phyloP scores from a whole-genome alignment of 2,888 invertebrate genomes.

The Magallana nippona region DNA sequence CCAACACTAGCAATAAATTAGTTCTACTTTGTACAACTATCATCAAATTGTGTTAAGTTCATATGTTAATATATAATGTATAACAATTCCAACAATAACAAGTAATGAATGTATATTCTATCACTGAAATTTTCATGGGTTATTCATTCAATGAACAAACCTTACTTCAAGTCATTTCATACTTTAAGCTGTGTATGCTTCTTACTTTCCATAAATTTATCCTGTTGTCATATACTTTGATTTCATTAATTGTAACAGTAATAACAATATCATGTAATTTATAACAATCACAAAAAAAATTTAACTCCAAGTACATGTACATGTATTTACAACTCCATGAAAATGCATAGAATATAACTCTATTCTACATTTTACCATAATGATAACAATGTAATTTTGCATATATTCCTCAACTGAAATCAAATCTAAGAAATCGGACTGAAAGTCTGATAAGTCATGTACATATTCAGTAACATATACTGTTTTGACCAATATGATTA shows the following conservation, averaged over 20 bases:
- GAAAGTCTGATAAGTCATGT: neutral
- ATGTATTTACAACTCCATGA: constrained; percentile 1
- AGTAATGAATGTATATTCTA: too few relatives aligned
- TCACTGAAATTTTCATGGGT: too few relatives aligned
- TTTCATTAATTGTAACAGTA: constrained; percentile 14
- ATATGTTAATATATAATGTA: too few relatives aligned
- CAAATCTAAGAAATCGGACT: neutral
- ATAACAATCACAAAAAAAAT: constrained; percentile 13
- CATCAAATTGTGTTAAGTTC: too few relatives aligned
- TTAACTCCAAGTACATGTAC: neutral
- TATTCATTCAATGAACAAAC: too few relatives aligned
- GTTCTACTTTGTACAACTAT: neutral
- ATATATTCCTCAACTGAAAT: neutral
- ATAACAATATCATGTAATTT: neutral
- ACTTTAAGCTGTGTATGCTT: neutral
- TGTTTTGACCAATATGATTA: neutral
- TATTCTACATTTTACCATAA: neutral
- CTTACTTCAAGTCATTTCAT: too few relatives aligned
- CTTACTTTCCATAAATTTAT: neutral
- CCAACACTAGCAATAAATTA: constrained; percentile 6
- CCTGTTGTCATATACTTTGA: neutral
- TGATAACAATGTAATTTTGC: neutral
- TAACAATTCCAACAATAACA: too few relatives aligned
- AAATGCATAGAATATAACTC: neutral
- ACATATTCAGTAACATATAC: neutral